Evolutionary conservation across 2,888 invertebrate species (phyloP), one percentile per base, ranked within the genome.

Genomic region (Napeogenes inachia): DNA sequence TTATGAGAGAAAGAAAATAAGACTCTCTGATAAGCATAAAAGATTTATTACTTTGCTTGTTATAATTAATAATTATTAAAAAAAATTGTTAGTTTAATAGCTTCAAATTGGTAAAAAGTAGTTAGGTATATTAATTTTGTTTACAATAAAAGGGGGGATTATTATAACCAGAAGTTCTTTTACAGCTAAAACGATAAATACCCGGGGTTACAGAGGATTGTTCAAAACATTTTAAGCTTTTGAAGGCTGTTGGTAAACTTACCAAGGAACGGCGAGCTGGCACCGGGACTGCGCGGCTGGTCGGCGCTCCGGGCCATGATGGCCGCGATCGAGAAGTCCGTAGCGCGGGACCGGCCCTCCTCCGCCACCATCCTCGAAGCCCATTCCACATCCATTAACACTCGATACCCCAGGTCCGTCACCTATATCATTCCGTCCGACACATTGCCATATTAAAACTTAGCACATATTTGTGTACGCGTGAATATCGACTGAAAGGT

Each of bases 301-400:
- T 80, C 84, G 75, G 84, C 86, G 78, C 87, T 89, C 72, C 93
- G 92, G 72, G 97, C 96, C 96, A 98, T 98, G 85, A 98, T 97
- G 78, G 97, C 97, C 74, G 97, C 97, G 82, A 98, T 98, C 82
- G 97, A 97, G 92, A 98, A 98, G 92, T 98, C 98, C 79, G 98
- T 98, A 80, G 97, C 97, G 87, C 83, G 80, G 69, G 86, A 87
- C 84, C 87, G 87, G 72, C 87, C 76, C 70, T 89, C 89, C 78
- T 86, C 88, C 72, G 89, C 87, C 82, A 89, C 85, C 87, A 89
- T 89, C 83, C 84, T 89, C 79, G 81, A 84, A 67, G 80, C 84
- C 87, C 89, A 89, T 77, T 87, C 89, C 87, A 87, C 89, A 88
- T 89, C 89, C 89, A 89, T 89, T 80, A 86, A 84, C 85, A 76